Evolutionary conservation across 1,140 invertebrate genomes (phyloP).

Genomic region (Drosophila takahashii): DNA sequence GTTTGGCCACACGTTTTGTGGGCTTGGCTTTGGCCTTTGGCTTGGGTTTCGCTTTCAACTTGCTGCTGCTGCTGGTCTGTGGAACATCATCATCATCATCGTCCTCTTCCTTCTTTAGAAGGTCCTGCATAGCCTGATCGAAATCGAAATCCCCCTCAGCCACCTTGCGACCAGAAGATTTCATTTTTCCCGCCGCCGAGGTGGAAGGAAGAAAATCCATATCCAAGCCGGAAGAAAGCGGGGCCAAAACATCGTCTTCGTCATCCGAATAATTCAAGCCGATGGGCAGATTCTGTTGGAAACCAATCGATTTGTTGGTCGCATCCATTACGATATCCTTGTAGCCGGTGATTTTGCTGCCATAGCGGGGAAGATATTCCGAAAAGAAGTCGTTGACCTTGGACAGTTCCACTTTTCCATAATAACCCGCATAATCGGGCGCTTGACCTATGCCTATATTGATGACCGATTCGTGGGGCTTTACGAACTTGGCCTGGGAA

Average conservation of each 20-base stretch:
- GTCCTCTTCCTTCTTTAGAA: conserved; percentile 3
- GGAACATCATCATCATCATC: neutral
- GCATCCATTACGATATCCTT: conserved; percentile 58
- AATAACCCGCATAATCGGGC: conserved; percentile 59
- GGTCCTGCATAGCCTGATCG: conserved; percentile 56
- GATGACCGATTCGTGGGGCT: conserved; percentile 48
- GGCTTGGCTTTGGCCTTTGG: neutral
- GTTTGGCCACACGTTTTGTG: conserved; percentile 1
- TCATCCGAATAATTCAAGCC: conserved; percentile 56
- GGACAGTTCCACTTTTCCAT: conserved; percentile 29
- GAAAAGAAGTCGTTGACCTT: conserved; percentile 51
- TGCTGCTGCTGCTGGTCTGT: conserved; percentile 2
- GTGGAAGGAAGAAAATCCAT: conserved; percentile 15
- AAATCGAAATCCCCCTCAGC: conserved; percentile 44
- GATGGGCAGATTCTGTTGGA: conserved; percentile 69
- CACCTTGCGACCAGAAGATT: neutral
- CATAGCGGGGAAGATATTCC: conserved; percentile 62
- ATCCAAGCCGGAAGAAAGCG: neutral
- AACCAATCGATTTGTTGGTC: conserved; percentile 42
- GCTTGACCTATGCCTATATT: conserved; percentile 7
- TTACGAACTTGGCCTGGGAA: conserved; percentile 17
- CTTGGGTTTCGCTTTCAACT: conserved; percentile 4
- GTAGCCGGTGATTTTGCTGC: conserved; percentile 48
- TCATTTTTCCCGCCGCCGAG: conserved; percentile 6
- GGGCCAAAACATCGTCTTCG: conserved; percentile 32